A percentile compares a stretch with the other conserved stretches of the same genome.
phyloP scores from a whole-genome alignment of 2,113 vertebrate species.

The Corythornis cristatus region DNA sequence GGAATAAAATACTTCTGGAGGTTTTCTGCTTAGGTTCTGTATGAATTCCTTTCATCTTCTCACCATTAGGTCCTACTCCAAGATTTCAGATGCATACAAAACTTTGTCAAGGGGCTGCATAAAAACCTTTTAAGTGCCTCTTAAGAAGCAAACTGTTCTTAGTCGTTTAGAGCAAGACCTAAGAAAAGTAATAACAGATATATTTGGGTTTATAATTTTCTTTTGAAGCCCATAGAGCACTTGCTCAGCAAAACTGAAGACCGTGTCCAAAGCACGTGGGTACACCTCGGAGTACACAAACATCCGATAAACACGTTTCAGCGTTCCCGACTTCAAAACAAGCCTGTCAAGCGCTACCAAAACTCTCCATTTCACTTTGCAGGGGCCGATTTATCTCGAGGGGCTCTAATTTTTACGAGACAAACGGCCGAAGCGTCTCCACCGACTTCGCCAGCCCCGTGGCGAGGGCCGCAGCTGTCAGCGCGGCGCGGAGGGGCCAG shows the following conservation, averaged over 20 bases:
- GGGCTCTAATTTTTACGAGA: rapidly evolving
- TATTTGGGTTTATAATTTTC: rapidly evolving
- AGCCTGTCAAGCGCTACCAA: rapidly evolving
- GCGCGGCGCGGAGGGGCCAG: no score
- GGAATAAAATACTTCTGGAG: neutral
- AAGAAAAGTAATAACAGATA: neutral
- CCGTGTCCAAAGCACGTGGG: rapidly evolving
- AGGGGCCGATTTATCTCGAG: rapidly evolving
- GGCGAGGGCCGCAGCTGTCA: no score
- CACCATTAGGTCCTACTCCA: neutral
- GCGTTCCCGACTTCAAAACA: neutral
- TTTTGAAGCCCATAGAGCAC: neutral
- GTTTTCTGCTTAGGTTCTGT: neutral
- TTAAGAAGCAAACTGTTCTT: neutral
- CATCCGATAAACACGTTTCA: neutral
- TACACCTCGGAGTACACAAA: rapidly evolving
- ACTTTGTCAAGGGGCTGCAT: neutral
- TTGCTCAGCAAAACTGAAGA: neutral
- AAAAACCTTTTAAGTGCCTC: neutral
- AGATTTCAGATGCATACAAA: neutral
- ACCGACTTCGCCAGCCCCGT: neutral
- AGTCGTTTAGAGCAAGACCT: neutral
- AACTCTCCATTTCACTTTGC: neutral
- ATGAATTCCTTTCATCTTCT: neutral
- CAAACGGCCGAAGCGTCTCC: no score